These are phyloP conservation scores for Neria commutata DNA, from an alignment of 2,888 invertebrate genomes.

Conservation along the genomic window DNA sequence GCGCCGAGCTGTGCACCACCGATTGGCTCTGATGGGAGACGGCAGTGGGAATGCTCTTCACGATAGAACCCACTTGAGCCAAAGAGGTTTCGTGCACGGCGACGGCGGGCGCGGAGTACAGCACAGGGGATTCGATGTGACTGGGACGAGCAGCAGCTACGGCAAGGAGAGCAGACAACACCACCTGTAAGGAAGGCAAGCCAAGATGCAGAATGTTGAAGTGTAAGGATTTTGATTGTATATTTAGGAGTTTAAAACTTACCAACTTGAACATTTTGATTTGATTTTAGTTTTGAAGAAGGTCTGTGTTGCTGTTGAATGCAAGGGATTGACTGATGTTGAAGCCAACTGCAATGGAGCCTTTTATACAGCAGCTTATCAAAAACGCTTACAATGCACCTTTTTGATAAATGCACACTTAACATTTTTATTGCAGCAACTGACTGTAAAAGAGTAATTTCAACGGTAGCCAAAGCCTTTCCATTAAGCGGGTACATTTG, in stretches of 20 bases:
- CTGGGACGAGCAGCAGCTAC: conserved; percentile 52
- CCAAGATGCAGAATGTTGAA: too few species aligned
- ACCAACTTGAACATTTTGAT: conserved; percentile 59
- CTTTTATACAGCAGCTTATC: conserved; percentile 31
- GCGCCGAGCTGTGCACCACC: conserved; percentile 62
- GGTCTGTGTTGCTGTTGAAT: conserved; percentile 52
- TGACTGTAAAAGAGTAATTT: conserved; percentile 15
- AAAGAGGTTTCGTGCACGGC: conserved; percentile 35
- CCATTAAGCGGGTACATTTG: too few species aligned
- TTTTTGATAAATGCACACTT: background rate
- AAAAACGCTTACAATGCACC: background rate
- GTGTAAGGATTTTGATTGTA: too few species aligned
- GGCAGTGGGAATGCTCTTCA: conserved; percentile 61
- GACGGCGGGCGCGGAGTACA: conserved; percentile 32
- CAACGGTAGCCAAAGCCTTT: conserved; percentile 22
- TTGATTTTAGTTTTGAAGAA: conserved; percentile 28
- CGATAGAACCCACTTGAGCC: conserved; percentile 45
- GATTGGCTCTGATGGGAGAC: conserved; percentile 64
- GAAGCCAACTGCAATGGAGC: conserved; percentile 2
- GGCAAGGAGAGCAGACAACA: conserved; percentile 50
- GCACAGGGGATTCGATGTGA: conserved; percentile 32
- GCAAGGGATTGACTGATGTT: conserved; percentile 39
- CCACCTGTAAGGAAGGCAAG: conserved; percentile 38
- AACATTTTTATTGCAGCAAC: background rate
- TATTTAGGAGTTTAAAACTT: too few species aligned